Evolutionary conservation across 2,888 invertebrate species (phyloP).

Genomic region (Watsonalla binaria): DNA sequence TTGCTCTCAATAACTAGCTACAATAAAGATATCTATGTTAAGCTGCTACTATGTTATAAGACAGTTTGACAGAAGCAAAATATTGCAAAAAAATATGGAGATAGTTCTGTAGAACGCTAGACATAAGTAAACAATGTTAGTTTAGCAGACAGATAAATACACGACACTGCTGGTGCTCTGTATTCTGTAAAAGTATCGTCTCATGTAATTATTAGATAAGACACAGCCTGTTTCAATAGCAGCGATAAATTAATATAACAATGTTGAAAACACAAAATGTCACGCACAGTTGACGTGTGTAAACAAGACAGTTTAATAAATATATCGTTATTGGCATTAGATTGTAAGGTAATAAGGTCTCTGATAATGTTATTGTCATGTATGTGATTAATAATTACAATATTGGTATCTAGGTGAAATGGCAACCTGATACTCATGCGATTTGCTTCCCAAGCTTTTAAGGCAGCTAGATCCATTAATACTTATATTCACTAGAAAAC

Average conservation of each 20-base stretch:
- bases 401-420: too few species aligned
- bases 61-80: background rate
- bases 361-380: too few species aligned
- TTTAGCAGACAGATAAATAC: background rate
- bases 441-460: too few species aligned
- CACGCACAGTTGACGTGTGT: conserved; percentile 2
- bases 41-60: too few species aligned
- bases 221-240: background rate
- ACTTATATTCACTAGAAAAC: too few species aligned
- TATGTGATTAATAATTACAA: too few species aligned
- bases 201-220: conserved; percentile 2
- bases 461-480: too few species aligned
- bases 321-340: background rate
- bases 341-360: background rate
- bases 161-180: background rate
- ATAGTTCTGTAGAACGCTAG: background rate
- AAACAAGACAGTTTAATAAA: background rate
- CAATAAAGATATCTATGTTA: too few species aligned
- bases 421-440: too few species aligned
- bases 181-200: background rate
- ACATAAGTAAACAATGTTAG: background rate
- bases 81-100: background rate
- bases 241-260: background rate
- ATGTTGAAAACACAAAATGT: conserved; percentile 1
- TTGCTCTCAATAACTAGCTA: too few species aligned